phyloP scores from a whole-genome alignment of 2,113 vertebrate species.

The Chinchilla lanigera region DNA sequence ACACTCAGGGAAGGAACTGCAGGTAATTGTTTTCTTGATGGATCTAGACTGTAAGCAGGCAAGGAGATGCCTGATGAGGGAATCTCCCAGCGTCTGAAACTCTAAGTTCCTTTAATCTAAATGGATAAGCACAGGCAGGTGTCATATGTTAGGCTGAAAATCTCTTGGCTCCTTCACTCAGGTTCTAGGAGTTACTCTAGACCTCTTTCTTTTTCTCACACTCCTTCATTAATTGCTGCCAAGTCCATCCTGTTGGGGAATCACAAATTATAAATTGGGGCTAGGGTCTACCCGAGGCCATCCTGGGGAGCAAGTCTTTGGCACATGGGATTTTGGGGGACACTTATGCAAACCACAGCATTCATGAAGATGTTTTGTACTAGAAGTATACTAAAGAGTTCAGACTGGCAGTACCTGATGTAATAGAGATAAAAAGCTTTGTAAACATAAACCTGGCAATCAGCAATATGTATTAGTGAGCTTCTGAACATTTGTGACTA shows the following conservation, averaged over 20 bases:
- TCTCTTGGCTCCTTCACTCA: background rate
- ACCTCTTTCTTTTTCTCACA: background rate
- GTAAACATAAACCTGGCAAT: background rate
- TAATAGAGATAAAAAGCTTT: conserved; percentile 7
- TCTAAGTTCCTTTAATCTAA: background rate
- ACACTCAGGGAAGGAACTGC: too few species aligned
- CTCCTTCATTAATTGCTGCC: background rate
- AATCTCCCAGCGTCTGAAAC: background rate
- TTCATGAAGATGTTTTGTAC: background rate
- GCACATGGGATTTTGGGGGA: background rate
- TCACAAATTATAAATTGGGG: background rate
- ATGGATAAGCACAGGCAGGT: too few species aligned
- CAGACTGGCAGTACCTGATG: background rate
- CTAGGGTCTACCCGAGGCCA: background rate
- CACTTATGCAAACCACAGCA: background rate
- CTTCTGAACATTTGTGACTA: background rate
- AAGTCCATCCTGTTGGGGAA: background rate
- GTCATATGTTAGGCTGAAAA: background rate
- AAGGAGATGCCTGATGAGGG: background rate
- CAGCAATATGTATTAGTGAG: background rate
- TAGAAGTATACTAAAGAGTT: background rate
- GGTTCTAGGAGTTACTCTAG: background rate
- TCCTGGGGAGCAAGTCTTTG: background rate
- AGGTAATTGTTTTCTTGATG: background rate
- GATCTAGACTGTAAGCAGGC: background rate